Base-by-base conservation (phyloP, 1,140 invertebrate genomes). In the Macrosteles quadrilineatus region DNA sequence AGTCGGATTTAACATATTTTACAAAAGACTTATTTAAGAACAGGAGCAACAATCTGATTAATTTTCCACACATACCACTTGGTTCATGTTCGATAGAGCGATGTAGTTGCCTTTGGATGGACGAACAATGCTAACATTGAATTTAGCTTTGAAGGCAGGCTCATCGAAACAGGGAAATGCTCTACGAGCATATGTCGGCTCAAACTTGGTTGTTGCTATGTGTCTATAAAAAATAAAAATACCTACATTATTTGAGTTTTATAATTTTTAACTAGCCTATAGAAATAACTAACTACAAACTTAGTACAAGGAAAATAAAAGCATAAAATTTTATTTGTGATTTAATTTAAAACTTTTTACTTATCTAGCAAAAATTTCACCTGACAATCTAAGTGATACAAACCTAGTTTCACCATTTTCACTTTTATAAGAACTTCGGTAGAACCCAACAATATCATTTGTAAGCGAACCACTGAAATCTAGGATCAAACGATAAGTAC, bases 111-210 rank as follows among this genome's bases (percentile, higher is more conserved):
- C n/a, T 27, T 80, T 80, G 3, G 79, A 79, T 0, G 91, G 91
- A 75, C 88, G 87, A 2, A 91, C 87, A 0, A 98, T 77, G 6
- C 88, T 87, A 12, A 97, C 87, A 29, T 85, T 86, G 83, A 91
- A 98, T 70, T 88, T 88, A 0, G 96, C 93, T 83, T 98, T 98
- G 75, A 97, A 90, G 36, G 89, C 85, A 0, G 97, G 97, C 78
- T 99, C 97, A 81, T 98, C 97, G 78, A 97, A 97, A 79, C 96
- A 98, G 0, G 97, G 96, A 77, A 97, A 98, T 0, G 92, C 91
- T 79, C 90, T 86, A 30, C 96, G 86, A 0, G 96, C 96, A 83
- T 96, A 94, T 0, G 94, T 97, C 0, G 96, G 92, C 77, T 98
- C 92, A 78, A 98, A 96, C 81, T 98, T 97, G 0, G 94, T 91